Percentiles rank a stretch among this genome's conserved stretches.
These are phyloP conservation scores for Luffia ferchaultella DNA, from an alignment of 2,888 invertebrate species.

Conservation along the genomic window DNA sequence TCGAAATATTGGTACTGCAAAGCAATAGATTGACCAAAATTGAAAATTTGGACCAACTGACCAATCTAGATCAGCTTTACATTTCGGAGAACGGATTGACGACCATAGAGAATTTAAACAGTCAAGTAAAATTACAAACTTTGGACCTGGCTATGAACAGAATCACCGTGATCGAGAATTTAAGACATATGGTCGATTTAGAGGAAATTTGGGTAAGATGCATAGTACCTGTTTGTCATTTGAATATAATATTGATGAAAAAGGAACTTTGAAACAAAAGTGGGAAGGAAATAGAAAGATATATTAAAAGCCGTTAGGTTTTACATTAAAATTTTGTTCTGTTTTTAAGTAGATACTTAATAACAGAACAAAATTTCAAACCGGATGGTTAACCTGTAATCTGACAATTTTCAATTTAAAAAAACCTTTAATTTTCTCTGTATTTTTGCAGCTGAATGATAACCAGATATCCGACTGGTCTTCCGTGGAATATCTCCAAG, in stretches of 20 bases:
- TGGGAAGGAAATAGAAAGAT: too few species aligned
- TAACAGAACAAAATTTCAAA: too few species aligned
- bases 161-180: constrained; percentile 80
- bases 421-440: too few species aligned
- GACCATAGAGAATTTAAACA: constrained; percentile 77
- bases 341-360: too few species aligned
- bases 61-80: constrained; percentile 86
- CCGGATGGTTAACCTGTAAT: too few species aligned
- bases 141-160: constrained; percentile 91
- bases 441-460: constrained; percentile 85
- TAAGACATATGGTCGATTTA: constrained; percentile 77
- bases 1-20: constrained; percentile 87
- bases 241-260: too few species aligned
- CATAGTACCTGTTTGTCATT: too few species aligned
- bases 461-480: constrained; percentile 88
- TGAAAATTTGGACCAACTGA: constrained; percentile 81
- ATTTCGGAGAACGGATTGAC: constrained; percentile 92
- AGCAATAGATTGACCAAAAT: constrained; percentile 89
- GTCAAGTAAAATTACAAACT: constrained; percentile 77
- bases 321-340: too few species aligned
- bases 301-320: too few species aligned
- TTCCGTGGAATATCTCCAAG: constrained; percentile 76
- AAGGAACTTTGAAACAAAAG: too few species aligned
- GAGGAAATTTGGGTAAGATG: constrained; percentile 93
- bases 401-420: not conserved